phyloP scores from a whole-genome alignment of 2,113 vertebrate species.

The Semnornis frantzii region DNA sequence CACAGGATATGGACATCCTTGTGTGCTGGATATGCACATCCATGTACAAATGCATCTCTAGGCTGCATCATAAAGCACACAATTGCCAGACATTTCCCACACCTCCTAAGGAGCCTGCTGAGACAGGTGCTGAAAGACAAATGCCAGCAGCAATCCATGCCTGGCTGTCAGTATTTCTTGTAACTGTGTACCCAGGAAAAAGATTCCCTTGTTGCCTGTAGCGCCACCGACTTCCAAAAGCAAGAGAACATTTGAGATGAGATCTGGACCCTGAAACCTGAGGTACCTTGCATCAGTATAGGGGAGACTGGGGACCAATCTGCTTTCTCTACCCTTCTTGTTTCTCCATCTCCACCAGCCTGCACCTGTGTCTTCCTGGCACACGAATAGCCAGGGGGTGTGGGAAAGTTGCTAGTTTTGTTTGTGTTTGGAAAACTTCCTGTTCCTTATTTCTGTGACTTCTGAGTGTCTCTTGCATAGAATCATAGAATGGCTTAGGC shows the following conservation, averaged over 20 bases:
- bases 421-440: not conserved
- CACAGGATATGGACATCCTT: not conserved
- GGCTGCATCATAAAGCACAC: not conserved
- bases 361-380: not conserved
- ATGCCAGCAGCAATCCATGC: not conserved
- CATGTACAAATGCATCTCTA: not conserved
- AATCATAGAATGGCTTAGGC: too few species aligned
- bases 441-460: not conserved
- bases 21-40: not conserved
- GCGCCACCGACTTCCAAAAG: not conserved
- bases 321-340: not conserved
- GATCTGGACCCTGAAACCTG: not conserved
- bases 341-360: not conserved
- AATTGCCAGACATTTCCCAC: not conserved
- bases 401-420: not conserved
- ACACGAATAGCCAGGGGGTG: not conserved
- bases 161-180: not conserved
- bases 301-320: not conserved
- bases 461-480: not conserved
- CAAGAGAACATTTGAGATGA: not conserved
- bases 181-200: not conserved
- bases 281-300: not conserved
- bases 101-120: not conserved
- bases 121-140: constrained; percentile 40
- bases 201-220: not conserved